phyloP scores from a whole-genome alignment of 1,140 invertebrate genomes.

The Lepeophtheirus salmonis region DNA sequence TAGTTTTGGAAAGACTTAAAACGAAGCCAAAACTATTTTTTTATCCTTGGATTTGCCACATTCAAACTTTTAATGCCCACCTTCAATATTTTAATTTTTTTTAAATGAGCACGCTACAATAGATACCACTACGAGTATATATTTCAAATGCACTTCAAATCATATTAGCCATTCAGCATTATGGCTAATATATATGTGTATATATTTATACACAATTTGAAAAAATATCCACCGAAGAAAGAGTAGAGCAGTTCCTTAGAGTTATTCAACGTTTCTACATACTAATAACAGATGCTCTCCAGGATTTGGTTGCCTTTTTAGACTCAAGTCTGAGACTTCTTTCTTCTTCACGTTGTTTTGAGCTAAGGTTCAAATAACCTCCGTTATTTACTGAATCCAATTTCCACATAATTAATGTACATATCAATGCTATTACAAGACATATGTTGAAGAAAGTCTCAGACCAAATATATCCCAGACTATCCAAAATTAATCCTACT shows the following conservation, averaged over 20 bases:
- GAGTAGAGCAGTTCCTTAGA: too few relatives aligned
- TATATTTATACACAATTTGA: background rate
- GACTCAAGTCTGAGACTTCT: background rate
- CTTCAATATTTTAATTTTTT: background rate
- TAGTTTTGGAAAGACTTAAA: too few relatives aligned
- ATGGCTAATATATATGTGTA: background rate
- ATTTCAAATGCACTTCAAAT: background rate
- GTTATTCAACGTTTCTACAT: too few relatives aligned
- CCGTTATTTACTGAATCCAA: background rate
- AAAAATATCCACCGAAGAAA: too few relatives aligned
- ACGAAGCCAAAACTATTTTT: too few relatives aligned
- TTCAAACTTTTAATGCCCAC: too few relatives aligned
- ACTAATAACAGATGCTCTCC: background rate
- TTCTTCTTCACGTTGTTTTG: background rate
- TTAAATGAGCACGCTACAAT: too few relatives aligned
- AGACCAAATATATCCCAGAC: constrained; percentile 63
- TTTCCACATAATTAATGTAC: background rate
- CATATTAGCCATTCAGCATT: background rate
- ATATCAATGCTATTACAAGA: constrained; percentile 28
- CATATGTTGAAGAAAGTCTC: constrained; percentile 83
- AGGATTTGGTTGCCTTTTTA: background rate
- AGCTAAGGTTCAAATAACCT: constrained; percentile 4
- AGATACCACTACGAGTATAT: too few relatives aligned
- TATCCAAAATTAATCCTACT: constrained; percentile 70
- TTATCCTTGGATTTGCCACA: too few relatives aligned